Evolutionary conservation across 1,140 invertebrate genomes (phyloP).

Genomic region (Copidosoma floridanum): DNA sequence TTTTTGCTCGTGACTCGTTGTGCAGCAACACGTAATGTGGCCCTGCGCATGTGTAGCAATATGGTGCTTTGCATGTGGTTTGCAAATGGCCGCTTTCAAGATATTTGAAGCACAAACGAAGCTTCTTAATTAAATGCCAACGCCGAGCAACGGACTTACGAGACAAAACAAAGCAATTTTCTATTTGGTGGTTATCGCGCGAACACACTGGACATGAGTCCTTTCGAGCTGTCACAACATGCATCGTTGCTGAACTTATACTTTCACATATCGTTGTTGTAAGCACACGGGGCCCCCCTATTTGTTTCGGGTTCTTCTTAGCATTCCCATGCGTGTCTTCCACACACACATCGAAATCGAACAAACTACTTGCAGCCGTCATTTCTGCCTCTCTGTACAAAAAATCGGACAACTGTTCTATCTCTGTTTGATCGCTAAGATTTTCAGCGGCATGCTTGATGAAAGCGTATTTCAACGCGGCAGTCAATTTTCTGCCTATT

Average conservation of each 20-base stretch:
- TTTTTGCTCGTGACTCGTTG: neutral
- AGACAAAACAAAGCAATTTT: neutral
- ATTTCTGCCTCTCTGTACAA: neutral
- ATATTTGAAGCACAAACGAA: neutral
- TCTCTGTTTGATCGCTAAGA: neutral
- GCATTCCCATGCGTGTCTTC: neutral
- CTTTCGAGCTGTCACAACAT: neutral
- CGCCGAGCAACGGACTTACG: neutral
- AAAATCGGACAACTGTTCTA: neutral
- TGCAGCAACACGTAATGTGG: neutral
- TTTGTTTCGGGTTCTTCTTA: neutral
- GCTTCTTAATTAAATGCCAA: neutral
- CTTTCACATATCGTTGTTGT: neutral
- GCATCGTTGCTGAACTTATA: neutral
- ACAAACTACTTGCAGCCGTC: neutral
- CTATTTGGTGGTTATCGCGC: neutral
- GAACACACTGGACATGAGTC: neutral
- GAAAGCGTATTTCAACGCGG: neutral
- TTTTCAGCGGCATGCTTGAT: neutral
- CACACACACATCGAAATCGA: too few relatives aligned
- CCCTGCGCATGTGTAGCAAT: neutral
- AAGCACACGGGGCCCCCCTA: too few relatives aligned
- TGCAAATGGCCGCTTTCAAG: neutral
- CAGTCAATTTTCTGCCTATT: neutral
- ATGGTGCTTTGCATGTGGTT: neutral